A percentile compares a stretch with the other conserved stretches of the same genome.
These are phyloP conservation scores for Anas georgica DNA, from an alignment of 2,797 vertebrate genomes.

Conservation along the genomic window DNA sequence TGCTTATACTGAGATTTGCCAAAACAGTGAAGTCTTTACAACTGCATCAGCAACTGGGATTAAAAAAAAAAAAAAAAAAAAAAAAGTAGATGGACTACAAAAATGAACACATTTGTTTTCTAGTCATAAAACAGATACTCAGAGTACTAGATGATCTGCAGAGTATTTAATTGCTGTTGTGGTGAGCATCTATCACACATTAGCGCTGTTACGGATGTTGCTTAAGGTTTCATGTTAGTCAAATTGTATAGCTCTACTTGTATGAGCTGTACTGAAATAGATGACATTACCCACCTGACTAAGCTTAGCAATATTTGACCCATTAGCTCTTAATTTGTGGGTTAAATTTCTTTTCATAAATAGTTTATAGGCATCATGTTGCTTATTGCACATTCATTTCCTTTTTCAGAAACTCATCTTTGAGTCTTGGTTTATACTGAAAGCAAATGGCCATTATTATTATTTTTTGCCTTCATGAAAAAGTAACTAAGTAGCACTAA, in stretches of 20 bases:
- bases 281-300: conserved; percentile 43
- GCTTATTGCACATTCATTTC: conserved; percentile 52
- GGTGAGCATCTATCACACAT: conserved; percentile 28
- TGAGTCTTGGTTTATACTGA: conserved; percentile 34
- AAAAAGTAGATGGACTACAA: neutral
- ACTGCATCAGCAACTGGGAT: neutral
- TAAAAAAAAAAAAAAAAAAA: neutral
- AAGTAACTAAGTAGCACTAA: conserved; percentile 22
- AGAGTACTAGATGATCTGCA: conserved; percentile 3
- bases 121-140: conserved; percentile 18
- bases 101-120: conserved; percentile 26
- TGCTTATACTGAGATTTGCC: neutral
- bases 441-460: conserved; percentile 33
- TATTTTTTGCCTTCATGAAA: conserved; percentile 17
- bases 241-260: neutral
- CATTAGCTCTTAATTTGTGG: conserved; percentile 61
- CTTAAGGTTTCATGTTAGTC: conserved; percentile 25
- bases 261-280: conserved; percentile 23
- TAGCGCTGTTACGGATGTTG: conserved; percentile 2
- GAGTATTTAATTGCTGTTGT: conserved; percentile 37
- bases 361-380: conserved; percentile 50
- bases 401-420: conserved; percentile 43
- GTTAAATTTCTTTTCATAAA: conserved; percentile 63
- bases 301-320: conserved; percentile 50
- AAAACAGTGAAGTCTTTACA: neutral